Base-by-base conservation (phyloP, 2,113 vertebrate species). In the Myanophis thanlyinensis region DNA sequence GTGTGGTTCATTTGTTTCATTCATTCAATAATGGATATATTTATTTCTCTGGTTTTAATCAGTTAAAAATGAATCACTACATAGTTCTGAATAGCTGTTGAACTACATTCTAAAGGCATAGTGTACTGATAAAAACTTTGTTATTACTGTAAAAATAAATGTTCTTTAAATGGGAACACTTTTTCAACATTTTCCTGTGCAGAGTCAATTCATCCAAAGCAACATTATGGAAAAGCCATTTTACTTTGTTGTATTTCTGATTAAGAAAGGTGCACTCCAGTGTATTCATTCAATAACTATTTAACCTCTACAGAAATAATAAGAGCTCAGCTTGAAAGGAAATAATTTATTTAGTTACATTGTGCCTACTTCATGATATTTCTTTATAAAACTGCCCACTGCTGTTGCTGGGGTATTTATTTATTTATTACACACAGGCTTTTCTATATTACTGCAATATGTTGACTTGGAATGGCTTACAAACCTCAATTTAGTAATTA, bases 201-300 rank as follows among this genome's bases (percentile, higher is more conserved):
- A 87, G 30, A 46, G 18, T 30, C n/a, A 49, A 20, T 44, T 92
- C 44, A n/a, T 88, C 20, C 22, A n/a, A 51, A 51, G 47, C 30
- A 54, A n/a, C 44, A 89, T 89, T 85, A n/a, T 84, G 27, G 13
- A 47, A 87, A 84, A 91, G 23, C 23, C n/a, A 89, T 85, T 91
- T 93, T 89, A 25, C 23, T 93, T 87, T 59, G 86, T 85, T 59
- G 52, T 15, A 85, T 91, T 93, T 91, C 88, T 89, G 47, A 62
- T 35, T 91, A 46, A 89, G 46, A 91, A 89, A 85, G 6, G 67
- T 62, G 46, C 27, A 91, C 3, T 91, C 25, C 23, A 27, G 23
- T 56, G n/a, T n/a, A 15, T 12, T n/a, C 51, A 47, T 18, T 90
- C 67, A 85, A 85, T 59, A 91, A 53, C 51, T 88, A 9, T 80